Evolutionary conservation across 2,797 vertebrate genomes (phyloP).

Genomic region (Vespertilio murinus): DNA sequence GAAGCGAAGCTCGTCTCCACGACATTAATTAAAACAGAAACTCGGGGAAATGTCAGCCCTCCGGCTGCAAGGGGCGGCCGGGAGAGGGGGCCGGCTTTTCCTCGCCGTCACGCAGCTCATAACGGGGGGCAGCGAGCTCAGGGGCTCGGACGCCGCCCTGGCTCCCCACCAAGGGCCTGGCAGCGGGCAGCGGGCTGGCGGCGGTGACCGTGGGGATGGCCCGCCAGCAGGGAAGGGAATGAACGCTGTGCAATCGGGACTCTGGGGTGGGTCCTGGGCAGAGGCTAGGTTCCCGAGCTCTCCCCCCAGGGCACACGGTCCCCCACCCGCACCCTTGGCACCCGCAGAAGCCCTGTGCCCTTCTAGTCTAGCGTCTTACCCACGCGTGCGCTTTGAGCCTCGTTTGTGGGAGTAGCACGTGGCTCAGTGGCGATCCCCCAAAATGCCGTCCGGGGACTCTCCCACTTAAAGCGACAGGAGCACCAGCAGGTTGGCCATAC

Average conservation of each 20-base stretch:
- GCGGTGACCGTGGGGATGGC: not conserved
- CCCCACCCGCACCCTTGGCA: not conserved
- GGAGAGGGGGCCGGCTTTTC: not conserved
- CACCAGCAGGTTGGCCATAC: not conserved
- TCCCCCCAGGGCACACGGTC: not conserved
- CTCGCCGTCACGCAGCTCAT: not conserved
- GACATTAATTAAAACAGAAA: constrained; percentile 59
- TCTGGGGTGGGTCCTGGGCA: not conserved
- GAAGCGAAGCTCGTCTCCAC: not conserved
- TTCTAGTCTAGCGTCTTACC: not conserved
- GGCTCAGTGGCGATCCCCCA: not conserved
- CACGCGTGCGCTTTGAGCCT: not conserved
- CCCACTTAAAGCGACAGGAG: not conserved
- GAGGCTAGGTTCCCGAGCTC: not conserved
- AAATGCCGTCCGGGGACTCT: not conserved
- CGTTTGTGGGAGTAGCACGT: too few species aligned
- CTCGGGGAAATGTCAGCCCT: constrained; percentile 37
- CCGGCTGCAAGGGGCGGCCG: not conserved
- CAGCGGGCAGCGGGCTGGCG: not conserved
- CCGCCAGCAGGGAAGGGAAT: accelerated
- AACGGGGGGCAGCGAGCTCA: not conserved
- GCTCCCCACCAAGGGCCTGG: not conserved
- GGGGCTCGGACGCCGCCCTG: not conserved
- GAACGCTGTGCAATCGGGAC: not conserved
- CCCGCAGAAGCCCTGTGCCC: not conserved